Conservation (phyloP, 2,888 invertebrate genomes). For the Artemia sp. region DNA sequence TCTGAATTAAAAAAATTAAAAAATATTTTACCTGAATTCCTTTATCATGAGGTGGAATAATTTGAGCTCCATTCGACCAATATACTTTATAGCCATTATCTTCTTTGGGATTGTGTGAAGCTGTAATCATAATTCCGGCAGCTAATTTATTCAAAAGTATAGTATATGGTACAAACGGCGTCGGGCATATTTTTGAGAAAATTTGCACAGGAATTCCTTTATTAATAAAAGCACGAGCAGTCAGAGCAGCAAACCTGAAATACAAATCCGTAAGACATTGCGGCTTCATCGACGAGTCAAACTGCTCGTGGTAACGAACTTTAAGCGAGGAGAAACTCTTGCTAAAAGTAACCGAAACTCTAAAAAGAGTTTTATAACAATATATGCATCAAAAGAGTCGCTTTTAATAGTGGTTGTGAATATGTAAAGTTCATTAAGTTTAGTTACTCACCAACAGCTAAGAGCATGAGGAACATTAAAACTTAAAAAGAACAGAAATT, state of each 20-base stretch:
- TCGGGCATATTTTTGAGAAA: constrained; percentile 63
- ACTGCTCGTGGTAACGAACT: too few relatives aligned
- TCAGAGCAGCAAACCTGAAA: constrained; percentile 66
- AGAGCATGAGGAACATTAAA: too few relatives aligned
- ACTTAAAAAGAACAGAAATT: too few relatives aligned
- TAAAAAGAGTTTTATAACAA: too few relatives aligned
- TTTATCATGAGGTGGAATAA: constrained; percentile 76
- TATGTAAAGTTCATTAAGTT: too few relatives aligned
- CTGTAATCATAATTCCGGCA: constrained; percentile 83
- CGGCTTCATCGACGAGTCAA: too few relatives aligned
- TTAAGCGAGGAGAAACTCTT: background rate
- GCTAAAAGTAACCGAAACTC: background rate
- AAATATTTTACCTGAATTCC: constrained; percentile 46
- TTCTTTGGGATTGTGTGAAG: constrained; percentile 85
- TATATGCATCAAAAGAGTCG: too few relatives aligned
- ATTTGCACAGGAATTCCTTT: constrained; percentile 59
- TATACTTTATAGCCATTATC: constrained; percentile 98
- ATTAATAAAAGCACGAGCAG: constrained; percentile 62
- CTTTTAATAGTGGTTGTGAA: too few relatives aligned
- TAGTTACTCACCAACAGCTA: too few relatives aligned
- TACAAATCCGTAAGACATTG: constrained; percentile 14
- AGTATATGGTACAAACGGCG: constrained; percentile 81
- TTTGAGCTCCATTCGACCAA: constrained; percentile 80
- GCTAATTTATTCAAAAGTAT: constrained; percentile 53
- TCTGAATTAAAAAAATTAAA: too few relatives aligned